Conservation (phyloP, 2,888 invertebrate species). For the Pyrgus malvae region DNA sequence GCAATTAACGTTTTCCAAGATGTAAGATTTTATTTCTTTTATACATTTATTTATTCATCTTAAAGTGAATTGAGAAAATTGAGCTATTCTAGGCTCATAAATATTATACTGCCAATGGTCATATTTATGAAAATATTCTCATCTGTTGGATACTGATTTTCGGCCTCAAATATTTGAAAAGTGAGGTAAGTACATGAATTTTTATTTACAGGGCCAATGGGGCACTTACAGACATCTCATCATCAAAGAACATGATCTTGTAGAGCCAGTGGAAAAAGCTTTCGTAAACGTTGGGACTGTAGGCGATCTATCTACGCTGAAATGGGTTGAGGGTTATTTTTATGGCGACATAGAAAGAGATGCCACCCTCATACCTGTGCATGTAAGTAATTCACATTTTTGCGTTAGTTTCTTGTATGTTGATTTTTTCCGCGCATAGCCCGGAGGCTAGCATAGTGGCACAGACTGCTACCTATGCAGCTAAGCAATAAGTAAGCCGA, state of each 20-base stretch:
- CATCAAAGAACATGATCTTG: neutral
- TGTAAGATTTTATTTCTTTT: slow-evolving; percentile 2
- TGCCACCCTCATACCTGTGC: neutral
- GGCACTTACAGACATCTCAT: slow-evolving; percentile 14
- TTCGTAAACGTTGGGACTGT: slow-evolving; percentile 15
- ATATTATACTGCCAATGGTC: no score
- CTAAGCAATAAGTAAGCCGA: no score
- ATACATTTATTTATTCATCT: no score
- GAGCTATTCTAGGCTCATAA: no score
- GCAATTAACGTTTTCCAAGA: slow-evolving; percentile 13
- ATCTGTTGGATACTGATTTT: no score
- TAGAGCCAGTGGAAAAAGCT: slow-evolving; percentile 5
- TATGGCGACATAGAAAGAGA: neutral
- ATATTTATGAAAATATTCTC: no score
- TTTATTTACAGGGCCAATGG: slow-evolving; percentile 9
- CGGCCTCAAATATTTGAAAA: no score
- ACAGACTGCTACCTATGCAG: no score
- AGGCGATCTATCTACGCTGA: slow-evolving; percentile 15
- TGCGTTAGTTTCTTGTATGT: no score
- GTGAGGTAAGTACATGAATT: neutral
- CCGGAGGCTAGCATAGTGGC: no score
- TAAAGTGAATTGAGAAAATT: no score
- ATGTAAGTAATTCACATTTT: slow-evolving; percentile 5
- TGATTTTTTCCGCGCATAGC: no score
- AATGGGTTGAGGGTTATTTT: slow-evolving; percentile 15